Conservation (phyloP, 2,888 invertebrate species). For the Zaprionus obscuricornis region DNA sequence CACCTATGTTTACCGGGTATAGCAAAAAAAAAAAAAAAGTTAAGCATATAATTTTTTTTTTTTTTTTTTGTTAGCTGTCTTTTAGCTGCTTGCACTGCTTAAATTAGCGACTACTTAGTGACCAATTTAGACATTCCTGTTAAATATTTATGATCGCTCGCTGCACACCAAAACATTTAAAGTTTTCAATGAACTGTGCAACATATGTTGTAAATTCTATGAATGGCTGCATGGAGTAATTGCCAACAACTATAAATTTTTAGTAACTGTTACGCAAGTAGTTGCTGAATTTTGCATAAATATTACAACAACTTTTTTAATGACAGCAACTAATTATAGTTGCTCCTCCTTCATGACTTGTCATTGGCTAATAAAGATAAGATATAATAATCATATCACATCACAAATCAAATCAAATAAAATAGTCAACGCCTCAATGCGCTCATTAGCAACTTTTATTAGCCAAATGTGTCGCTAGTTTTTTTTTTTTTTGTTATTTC, state of each 20-base stretch:
- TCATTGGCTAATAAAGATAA: constrained; percentile 43
- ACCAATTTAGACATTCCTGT: constrained; percentile 68
- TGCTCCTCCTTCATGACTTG: constrained; percentile 21
- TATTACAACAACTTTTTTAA: too few species aligned
- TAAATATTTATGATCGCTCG: constrained; percentile 70
- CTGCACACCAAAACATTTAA: constrained; percentile 17
- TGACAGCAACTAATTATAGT: background rate
- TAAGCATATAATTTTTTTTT: constrained; percentile 52
- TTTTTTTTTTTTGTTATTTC: constrained; percentile 20
- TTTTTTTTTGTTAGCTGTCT: constrained; percentile 12
- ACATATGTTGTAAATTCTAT: constrained; percentile 31
- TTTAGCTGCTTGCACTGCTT: constrained; percentile 43
- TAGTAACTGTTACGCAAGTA: too few species aligned
- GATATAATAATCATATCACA: constrained; percentile 26
- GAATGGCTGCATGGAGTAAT: constrained; percentile 43
- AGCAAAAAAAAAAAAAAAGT: too few species aligned
- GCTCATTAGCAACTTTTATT: constrained; percentile 72
- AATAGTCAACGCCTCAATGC: constrained; percentile 51
- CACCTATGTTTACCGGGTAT: too few species aligned
- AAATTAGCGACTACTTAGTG: constrained; percentile 69
- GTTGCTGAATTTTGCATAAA: too few species aligned
- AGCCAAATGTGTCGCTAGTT: constrained; percentile 63
- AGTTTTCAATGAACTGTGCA: constrained; percentile 39
- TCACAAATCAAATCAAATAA: constrained; percentile 23
- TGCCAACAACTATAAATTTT: too few species aligned